These are phyloP conservation scores for Phycodurus eques DNA, from an alignment of 2,113 vertebrate species.

Conservation along the genomic window DNA sequence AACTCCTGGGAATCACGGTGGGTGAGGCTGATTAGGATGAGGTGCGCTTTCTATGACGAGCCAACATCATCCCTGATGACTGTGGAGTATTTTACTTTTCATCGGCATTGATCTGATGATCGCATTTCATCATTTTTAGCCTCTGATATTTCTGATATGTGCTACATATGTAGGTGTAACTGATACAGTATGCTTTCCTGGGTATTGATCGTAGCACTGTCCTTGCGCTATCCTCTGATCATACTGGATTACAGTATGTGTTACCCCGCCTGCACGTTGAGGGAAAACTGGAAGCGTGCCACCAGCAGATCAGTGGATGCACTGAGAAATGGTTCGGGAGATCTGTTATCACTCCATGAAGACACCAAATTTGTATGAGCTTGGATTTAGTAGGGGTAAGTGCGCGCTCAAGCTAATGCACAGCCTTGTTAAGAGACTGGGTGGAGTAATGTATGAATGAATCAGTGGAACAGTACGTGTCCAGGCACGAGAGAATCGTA, in stretches of 20 bases:
- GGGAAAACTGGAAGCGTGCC: not conserved
- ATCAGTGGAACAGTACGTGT: slow-evolving; percentile 33
- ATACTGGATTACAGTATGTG: slow-evolving; percentile 23
- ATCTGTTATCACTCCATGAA: slow-evolving; percentile 27
- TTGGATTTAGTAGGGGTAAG: slow-evolving; percentile 20
- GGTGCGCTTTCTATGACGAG: slow-evolving; percentile 21
- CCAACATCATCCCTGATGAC: slow-evolving; percentile 37
- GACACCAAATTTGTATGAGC: slow-evolving; percentile 32
- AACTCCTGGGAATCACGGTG: slow-evolving; percentile 29
- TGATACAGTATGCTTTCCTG: slow-evolving; percentile 40
- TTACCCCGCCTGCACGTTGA: slow-evolving; percentile 4
- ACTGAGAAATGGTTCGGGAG: slow-evolving; percentile 14
- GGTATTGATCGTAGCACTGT: slow-evolving; percentile 29
- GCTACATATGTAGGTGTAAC: slow-evolving; percentile 31
- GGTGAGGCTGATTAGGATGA: slow-evolving; percentile 11
- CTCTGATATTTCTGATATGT: slow-evolving; percentile 35
- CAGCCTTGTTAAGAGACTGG: slow-evolving; percentile 32
- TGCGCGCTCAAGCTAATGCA: slow-evolving; percentile 23
- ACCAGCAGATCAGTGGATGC: slow-evolving; percentile 8
- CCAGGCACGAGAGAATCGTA: slow-evolving; percentile 27
- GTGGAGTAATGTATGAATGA: slow-evolving; percentile 37
- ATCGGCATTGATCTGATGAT: slow-evolving; percentile 49
- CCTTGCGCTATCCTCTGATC: slow-evolving; percentile 20
- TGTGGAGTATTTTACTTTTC: slow-evolving; percentile 26
- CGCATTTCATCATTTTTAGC: slow-evolving; percentile 54